Evolutionary conservation across 1,140 invertebrate species (phyloP), one percentile per base, ranked within the genome.

Genomic region (Andricus grossulariae): DNA sequence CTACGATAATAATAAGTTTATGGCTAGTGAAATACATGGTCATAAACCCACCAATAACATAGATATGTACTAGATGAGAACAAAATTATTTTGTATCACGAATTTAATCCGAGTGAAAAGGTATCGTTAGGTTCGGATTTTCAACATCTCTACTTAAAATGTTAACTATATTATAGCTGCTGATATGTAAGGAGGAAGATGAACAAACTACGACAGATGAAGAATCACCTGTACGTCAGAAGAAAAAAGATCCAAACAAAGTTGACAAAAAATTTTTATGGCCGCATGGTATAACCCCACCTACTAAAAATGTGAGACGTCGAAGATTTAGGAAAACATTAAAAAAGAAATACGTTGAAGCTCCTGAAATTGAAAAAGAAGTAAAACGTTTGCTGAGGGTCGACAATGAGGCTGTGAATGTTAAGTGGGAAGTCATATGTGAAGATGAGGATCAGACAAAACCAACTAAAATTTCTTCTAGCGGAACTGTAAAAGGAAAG

Each of bases 311-410:
- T 93, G 97, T 98, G 0, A 93, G 98, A 16, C 97, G 97, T 83
- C 93, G 97, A 80, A 93, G 98, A 81, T 99, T 99, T 86, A 93
- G 98, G 60, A 99, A 99, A 93, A 99, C 97, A 0, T 91, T 99
- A 16, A 98, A 97, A 86, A 99, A 99, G 91, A 99, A 99, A 84
- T 98, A 97, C 91, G 96, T 98, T 1, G 98, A 99, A 91, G 97
- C 97, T 66, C 98, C 98, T 1, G 98, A 99, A 92, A 98, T 99
- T 83, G 98, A 99, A 88, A 99, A 99, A 90, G 98, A 99, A 93
- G 95, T 97, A 0, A 98, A 99, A 89, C 92, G 97, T 74, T 91
- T 99, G 19, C 93, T 99, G 15, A 93, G 97, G 83, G 95, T 95
- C n/a, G 98, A 99, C 89, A 97, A 97, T 88, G 97, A 98, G 88